Percentiles rank a stretch among this genome's conserved stretches.
phyloP scores from a whole-genome alignment of 2,113 vertebrate species.

The Maylandia zebra region DNA sequence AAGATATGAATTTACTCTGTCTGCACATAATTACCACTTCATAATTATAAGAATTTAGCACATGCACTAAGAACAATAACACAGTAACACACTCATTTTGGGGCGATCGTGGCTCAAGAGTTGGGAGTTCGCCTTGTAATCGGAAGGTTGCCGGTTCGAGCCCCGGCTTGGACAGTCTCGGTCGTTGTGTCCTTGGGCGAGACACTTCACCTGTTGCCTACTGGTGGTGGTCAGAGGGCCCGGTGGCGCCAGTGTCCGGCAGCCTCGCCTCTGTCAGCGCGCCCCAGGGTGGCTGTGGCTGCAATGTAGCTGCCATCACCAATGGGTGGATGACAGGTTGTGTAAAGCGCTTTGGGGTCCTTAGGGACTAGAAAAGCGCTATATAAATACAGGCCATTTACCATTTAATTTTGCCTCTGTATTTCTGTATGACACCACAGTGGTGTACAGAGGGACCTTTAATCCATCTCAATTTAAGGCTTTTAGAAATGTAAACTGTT shows the following conservation, averaged over 20 bases:
- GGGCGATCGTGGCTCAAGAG: fast-evolving
- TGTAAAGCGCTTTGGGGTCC: fast-evolving
- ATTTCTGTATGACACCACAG: neutral
- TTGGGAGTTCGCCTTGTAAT: neutral
- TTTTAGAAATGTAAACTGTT: neutral
- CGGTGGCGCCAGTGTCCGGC: fast-evolving
- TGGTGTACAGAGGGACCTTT: neutral
- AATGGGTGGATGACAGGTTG: fast-evolving
- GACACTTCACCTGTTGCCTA: fast-evolving
- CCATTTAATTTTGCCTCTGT: neutral
- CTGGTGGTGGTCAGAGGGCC: neutral
- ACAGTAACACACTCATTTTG: neutral
- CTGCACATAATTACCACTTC: neutral
- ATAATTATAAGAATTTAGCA: neutral
- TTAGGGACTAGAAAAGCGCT: fast-evolving
- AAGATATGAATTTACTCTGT: neutral
- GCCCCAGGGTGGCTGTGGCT: neutral
- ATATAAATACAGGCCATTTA: fast-evolving
- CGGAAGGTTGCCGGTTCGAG: fast-evolving
- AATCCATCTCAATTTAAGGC: neutral
- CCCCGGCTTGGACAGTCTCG: fast-evolving
- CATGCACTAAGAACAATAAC: neutral
- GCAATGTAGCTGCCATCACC: neutral
- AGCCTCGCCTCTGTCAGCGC: neutral
- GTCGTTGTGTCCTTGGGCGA: fast-evolving